Base-by-base conservation (phyloP, 37 sponge, comb jelly and placozoan genomes). In the Aphrocallistes beatrix region DNA sequence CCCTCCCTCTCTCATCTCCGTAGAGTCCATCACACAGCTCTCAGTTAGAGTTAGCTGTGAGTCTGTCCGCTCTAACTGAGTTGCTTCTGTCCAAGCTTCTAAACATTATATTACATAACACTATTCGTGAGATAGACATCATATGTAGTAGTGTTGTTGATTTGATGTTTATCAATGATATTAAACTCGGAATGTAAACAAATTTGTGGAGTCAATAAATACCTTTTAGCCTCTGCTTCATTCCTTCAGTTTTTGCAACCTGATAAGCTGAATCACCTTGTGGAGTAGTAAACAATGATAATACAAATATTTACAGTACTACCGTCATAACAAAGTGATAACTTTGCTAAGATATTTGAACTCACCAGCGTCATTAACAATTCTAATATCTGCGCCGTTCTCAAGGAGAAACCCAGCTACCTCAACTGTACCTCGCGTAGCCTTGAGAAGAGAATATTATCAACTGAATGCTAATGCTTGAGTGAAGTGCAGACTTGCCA, bases 11-110 rank as follows among this genome's bases (percentile, higher is more conserved):
- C 45, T 42, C 6, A 13, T 30, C 34, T 30, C 75, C n/a, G 75
- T 60, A 19, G 10, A 1, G 10, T 60, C 75, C n/a, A 60, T 3
- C 3, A 60, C 6, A 60, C 75, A 60, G 75, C 17, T 60, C 3
- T 42, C 39, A 21, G 42, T 36, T 6, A 38, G 51, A 50, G 34
- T 32, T 83, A 37, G 82, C 19, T 49, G 83, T 0, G 84, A 38
- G 17, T 87, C 83, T 23, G 83, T 23, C 32, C 38, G 23, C 38
- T 88, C 39, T 37, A 21, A 16, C 69, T 88, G 37, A 38, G 93
- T 40, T 32, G 88, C 87, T 39, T 94, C 91, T 19, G 82, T 85
- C 94, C 94, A 94, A 0, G 94, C 94, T 86, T 92, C 94, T 92
- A 60, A 1, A 42, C 23, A 75, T 1, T 38, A 39, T 51, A 91